These are phyloP conservation scores for Melieria crassipennis DNA, from an alignment of 2,888 invertebrate species.

Conservation along the genomic window DNA sequence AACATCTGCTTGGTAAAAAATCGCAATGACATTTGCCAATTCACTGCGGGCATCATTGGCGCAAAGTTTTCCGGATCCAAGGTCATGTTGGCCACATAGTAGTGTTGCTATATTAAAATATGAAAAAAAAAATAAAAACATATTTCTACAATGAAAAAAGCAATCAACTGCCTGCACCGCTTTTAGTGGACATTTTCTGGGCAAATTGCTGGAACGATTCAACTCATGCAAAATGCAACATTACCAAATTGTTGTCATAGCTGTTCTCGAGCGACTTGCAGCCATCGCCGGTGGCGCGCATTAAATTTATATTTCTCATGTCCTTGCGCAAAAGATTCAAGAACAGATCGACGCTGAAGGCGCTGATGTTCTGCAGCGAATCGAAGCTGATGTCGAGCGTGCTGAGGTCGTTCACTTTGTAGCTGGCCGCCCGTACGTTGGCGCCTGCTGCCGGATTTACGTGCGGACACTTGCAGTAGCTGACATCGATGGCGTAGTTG, in stretches of 20 bases:
- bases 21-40: background rate
- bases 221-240: slow-evolving; percentile 7
- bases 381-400: background rate
- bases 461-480: too few relatives aligned
- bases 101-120: slow-evolving; percentile 20
- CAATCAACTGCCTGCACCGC: slow-evolving; percentile 33
- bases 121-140: background rate
- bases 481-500: too few relatives aligned
- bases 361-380: slow-evolving; percentile 8
- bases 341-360: slow-evolving; percentile 25
- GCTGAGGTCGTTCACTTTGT: too few relatives aligned
- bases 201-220: slow-evolving; percentile 39
- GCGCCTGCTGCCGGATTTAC: too few relatives aligned
- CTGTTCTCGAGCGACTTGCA: slow-evolving; percentile 42
- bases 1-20: too few relatives aligned
- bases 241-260: background rate
- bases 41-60: slow-evolving; percentile 26
- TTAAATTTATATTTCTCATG: slow-evolving; percentile 41
- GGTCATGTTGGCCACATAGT: slow-evolving; percentile 42
- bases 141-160: background rate
- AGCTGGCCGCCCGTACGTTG: too few relatives aligned
- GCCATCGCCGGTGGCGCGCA: slow-evolving; percentile 40
- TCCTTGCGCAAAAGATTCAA: slow-evolving; percentile 43
- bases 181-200: slow-evolving; percentile 41
- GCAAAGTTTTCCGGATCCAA: slow-evolving; percentile 40